Percentiles rank a stretch among this genome's conserved stretches.
phyloP scores from a whole-genome alignment of 2,888 invertebrate genomes.

The Pyrochroa serraticornis region DNA sequence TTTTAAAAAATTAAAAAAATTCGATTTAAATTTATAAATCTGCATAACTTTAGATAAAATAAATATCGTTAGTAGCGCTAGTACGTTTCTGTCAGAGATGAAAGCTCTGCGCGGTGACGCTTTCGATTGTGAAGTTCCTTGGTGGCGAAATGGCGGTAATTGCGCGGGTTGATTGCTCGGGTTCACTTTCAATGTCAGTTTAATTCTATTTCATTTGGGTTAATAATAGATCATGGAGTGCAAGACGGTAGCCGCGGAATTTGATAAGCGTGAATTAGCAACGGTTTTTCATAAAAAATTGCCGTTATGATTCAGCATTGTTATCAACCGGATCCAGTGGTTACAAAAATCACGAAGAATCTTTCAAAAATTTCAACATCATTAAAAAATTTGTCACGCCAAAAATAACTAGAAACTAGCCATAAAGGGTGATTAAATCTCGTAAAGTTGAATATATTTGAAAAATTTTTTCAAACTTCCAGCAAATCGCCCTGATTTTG shows the following conservation, averaged over 20 bases:
- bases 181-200: conserved; percentile 20
- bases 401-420: conserved; percentile 8
- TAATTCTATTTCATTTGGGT: conserved; percentile 4
- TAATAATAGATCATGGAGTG: conserved; percentile 7
- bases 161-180: conserved; percentile 1
- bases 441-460: neutral
- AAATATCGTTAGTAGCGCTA: too few species aligned
- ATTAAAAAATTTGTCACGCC: conserved; percentile 1
- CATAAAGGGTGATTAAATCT: conserved; percentile 4
- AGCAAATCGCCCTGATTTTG: neutral
- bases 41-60: too few species aligned
- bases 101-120: too few species aligned
- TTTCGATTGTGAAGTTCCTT: too few species aligned
- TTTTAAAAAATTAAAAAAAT: too few species aligned
- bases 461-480: too few species aligned
- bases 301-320: conserved; percentile 9
- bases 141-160: conserved; percentile 8
- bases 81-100: too few species aligned
- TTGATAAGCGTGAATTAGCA: conserved; percentile 26
- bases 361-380: neutral
- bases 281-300: conserved; percentile 20
- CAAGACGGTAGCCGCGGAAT: conserved; percentile 10
- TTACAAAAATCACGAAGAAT: neutral
- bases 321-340: neutral
- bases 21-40: too few species aligned